Percentiles rank a stretch among this genome's conserved stretches.
Conservation (phyloP, 2,113 vertebrate species). For the western clawed frog (Xenopus tropicalis) region DNA sequence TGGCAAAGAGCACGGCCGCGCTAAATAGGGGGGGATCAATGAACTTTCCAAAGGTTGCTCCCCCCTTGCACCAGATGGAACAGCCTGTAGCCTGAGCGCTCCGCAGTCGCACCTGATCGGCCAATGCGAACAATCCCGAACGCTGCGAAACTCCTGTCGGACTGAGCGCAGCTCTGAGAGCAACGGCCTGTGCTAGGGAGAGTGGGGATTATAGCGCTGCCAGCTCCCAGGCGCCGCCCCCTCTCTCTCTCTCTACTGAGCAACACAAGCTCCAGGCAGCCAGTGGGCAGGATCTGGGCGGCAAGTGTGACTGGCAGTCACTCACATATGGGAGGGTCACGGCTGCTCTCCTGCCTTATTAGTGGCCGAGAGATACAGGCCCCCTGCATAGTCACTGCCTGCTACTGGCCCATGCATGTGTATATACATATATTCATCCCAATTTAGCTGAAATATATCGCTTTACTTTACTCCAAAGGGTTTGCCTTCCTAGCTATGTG, state of each 20-base stretch:
- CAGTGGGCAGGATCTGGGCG: conserved; percentile 28
- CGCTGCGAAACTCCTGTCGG: conserved; percentile 46
- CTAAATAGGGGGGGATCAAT: neutral
- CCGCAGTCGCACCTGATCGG: conserved; percentile 49
- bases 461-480: too few relatives aligned
- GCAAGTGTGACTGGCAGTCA: conserved; percentile 37
- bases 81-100: conserved; percentile 52
- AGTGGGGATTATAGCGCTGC: conserved; percentile 59
- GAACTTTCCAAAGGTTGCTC: conserved; percentile 26
- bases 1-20: conserved; percentile 11
- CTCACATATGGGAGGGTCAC: neutral
- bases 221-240: conserved; percentile 43
- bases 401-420: too few relatives aligned
- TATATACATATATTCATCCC: too few relatives aligned
- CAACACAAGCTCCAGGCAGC: conserved; percentile 25
- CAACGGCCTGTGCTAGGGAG: conserved; percentile 42
- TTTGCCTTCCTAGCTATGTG: too few relatives aligned
- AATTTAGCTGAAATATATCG: too few relatives aligned
- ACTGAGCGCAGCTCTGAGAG: too few relatives aligned
- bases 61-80: conserved; percentile 36
- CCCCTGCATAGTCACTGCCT: too few relatives aligned
- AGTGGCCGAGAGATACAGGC: too few relatives aligned
- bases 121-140: conserved; percentile 5
- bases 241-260: conserved; percentile 17
- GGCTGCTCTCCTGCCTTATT: too few relatives aligned